Evolutionary conservation across 2,888 invertebrate genomes (phyloP).

Genomic region (Ametastegia equiseti): DNA sequence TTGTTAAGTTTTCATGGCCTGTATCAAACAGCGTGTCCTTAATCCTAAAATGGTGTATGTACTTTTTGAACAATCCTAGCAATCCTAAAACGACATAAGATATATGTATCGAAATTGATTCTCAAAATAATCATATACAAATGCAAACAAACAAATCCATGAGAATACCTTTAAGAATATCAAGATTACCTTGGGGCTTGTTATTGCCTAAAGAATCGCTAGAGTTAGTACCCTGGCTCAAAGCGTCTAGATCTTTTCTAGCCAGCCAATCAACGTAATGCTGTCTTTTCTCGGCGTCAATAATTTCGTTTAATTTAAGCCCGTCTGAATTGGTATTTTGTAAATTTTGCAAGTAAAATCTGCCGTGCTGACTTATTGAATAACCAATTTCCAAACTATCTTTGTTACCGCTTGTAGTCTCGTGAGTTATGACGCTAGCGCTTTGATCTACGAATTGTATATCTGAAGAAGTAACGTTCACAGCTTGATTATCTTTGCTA

Average conservation of each 20-base stretch:
- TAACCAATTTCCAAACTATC: slow-evolving; percentile 69
- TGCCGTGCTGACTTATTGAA: slow-evolving; percentile 67
- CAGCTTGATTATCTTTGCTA: background rate
- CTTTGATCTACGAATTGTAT: slow-evolving; percentile 23
- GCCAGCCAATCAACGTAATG: slow-evolving; percentile 64
- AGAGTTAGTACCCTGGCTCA: slow-evolving; percentile 65
- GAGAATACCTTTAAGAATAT: slow-evolving; percentile 69
- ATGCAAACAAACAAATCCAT: slow-evolving; percentile 70
- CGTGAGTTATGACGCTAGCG: slow-evolving; percentile 57
- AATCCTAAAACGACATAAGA: slow-evolving; percentile 34
- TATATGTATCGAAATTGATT: background rate
- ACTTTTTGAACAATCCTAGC: background rate
- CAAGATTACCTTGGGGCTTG: slow-evolving; percentile 68
- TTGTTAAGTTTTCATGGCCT: slow-evolving; percentile 15
- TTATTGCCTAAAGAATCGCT: slow-evolving; percentile 63
- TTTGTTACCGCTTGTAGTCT: slow-evolving; percentile 64
- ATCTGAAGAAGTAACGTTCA: slow-evolving; percentile 4
- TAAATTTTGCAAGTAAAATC: slow-evolving; percentile 62
- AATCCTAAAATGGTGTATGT: background rate
- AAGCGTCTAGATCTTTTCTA: slow-evolving; percentile 61
- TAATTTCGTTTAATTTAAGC: slow-evolving; percentile 50
- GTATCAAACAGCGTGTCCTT: background rate
- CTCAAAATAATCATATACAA: slow-evolving; percentile 62
- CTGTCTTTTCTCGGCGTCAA: slow-evolving; percentile 59
- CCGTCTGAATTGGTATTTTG: slow-evolving; percentile 55